Evolutionary conservation across 2,113 vertebrate species (phyloP).

Genomic region (Channa maculata): DNA sequence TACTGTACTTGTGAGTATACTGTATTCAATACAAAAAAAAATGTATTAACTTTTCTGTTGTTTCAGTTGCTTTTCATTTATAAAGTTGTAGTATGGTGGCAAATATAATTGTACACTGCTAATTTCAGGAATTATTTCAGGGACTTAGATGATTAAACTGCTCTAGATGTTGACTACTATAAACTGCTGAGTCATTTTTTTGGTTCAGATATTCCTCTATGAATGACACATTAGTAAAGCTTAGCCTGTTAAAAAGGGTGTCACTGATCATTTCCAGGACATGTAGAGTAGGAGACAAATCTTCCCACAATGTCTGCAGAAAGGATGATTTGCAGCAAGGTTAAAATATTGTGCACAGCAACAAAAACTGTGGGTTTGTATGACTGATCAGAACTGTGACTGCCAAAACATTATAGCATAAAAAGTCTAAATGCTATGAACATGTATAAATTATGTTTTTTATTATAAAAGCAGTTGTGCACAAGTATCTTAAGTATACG

Average conservation of each 20-base stretch:
- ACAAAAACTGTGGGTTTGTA: slow-evolving; percentile 46
- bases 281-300: slow-evolving; percentile 42
- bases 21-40: slow-evolving; percentile 7
- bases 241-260: slow-evolving; percentile 60
- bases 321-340: not conserved
- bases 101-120: slow-evolving; percentile 60
- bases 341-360: slow-evolving; percentile 27
- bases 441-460: not conserved
- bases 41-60: slow-evolving; percentile 2
- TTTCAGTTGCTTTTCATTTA: slow-evolving; percentile 32
- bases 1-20: too few relatives aligned
- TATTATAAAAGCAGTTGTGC: not conserved
- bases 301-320: slow-evolving; percentile 30
- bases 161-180: slow-evolving; percentile 68
- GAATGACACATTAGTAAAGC: slow-evolving; percentile 73
- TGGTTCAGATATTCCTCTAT: slow-evolving; percentile 71
- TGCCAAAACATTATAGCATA: not conserved
- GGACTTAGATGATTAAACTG: slow-evolving; percentile 61
- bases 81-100: slow-evolving; percentile 10
- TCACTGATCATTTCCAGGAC: slow-evolving; percentile 58
- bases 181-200: slow-evolving; percentile 52
- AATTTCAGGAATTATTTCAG: slow-evolving; percentile 59
- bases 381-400: slow-evolving; percentile 7
- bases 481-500: not conserved
- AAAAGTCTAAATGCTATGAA: not conserved